These are phyloP conservation scores for Cyanocitta stelleri DNA, from an alignment of 2,113 vertebrate species.

Conservation along the genomic window DNA sequence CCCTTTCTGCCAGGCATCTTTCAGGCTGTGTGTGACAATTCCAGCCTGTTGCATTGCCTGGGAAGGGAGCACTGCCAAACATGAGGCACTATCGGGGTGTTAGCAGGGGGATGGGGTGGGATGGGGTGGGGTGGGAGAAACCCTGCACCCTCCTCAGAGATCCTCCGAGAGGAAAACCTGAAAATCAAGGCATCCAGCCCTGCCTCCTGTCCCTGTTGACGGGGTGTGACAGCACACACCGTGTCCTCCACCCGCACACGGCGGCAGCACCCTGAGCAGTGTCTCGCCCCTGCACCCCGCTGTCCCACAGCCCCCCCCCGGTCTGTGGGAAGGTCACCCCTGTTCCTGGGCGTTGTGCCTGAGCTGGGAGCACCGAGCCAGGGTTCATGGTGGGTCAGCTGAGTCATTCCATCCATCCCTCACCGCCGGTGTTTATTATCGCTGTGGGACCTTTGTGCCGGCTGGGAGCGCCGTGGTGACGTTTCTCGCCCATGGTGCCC, in stretches of 20 bases:
- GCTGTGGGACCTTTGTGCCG: background rate
- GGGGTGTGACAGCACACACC: fast-evolving
- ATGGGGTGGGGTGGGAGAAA: background rate
- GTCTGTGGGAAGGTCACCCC: background rate
- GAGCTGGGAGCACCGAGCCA: background rate
- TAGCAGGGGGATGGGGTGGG: background rate
- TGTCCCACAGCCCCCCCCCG: background rate
- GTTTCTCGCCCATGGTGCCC: background rate
- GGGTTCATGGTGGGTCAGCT: background rate
- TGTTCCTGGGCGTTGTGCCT: too few relatives aligned
- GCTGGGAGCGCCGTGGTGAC: background rate
- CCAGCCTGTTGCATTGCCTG: fast-evolving
- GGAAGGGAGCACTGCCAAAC: background rate
- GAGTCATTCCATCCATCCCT: background rate
- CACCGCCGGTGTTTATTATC: background rate
- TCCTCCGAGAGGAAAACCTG: background rate
- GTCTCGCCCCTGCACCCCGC: fast-evolving
- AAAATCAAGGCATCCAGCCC: background rate
- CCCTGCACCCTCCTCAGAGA: background rate
- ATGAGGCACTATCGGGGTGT: fast-evolving
- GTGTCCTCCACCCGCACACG: fast-evolving
- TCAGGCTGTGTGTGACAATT: background rate
- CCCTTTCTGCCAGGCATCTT: background rate
- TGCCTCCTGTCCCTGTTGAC: background rate
- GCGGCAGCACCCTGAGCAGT: background rate